Evolutionary conservation across 2,888 invertebrate species (phyloP).

Genomic region (Protophormia terraenovae): DNA sequence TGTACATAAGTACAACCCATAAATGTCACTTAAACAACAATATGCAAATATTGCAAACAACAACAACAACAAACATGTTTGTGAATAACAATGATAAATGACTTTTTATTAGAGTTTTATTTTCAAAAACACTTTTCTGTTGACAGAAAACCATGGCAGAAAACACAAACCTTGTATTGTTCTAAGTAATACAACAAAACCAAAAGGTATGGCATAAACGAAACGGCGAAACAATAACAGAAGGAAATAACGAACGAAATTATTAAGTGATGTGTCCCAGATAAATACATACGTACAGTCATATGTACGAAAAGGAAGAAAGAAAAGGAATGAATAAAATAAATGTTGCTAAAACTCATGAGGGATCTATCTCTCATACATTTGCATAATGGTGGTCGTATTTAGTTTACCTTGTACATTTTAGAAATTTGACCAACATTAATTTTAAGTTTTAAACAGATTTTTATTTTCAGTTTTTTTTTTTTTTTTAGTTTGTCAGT

Average conservation of each 20-base stretch:
- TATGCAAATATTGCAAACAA: constrained; percentile 55
- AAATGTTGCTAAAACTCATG: neutral
- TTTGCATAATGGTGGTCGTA: neutral
- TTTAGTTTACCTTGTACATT: neutral
- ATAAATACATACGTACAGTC: neutral
- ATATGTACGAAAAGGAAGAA: too few species aligned
- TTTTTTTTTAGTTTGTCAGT: neutral
- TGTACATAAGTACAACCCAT: constrained; percentile 18
- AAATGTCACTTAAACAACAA: constrained; percentile 58
- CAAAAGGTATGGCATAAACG: neutral
- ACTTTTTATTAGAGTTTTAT: constrained; percentile 40
- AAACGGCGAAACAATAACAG: neutral
- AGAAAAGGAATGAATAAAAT: neutral
- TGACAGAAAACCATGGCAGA: constrained; percentile 27
- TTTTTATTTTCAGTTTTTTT: too few species aligned
- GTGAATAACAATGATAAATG: constrained; percentile 56
- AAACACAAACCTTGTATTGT: neutral
- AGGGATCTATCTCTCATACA: neutral
- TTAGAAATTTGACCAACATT: neutral
- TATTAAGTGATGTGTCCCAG: neutral
- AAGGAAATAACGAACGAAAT: constrained; percentile 9
- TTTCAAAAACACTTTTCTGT: constrained; percentile 15
- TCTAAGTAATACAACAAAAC: neutral
- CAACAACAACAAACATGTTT: constrained; percentile 47
- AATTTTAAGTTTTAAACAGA: neutral